These are phyloP conservation scores for Danio choprae DNA, from an alignment of 2,797 vertebrate species.

Conservation along the genomic window DNA sequence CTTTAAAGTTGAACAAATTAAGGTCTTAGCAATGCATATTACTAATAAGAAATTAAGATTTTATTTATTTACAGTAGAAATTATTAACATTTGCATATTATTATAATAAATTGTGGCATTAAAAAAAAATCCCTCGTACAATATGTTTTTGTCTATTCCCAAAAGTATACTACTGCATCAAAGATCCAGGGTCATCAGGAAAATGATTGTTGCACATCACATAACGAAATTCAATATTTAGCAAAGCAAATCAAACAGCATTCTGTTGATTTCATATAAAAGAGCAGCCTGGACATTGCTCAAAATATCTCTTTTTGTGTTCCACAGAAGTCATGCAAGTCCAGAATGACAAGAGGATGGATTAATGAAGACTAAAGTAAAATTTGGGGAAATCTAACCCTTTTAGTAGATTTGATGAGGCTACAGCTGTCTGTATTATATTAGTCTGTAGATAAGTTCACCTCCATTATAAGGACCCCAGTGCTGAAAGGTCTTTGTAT, in stretches of 20 bases:
- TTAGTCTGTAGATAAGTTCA: conserved; percentile 43
- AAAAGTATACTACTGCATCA: too few relatives aligned
- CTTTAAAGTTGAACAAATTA: too few relatives aligned
- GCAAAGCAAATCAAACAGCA: too few relatives aligned
- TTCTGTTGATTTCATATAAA: background rate
- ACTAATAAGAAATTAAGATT: too few relatives aligned
- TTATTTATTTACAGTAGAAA: too few relatives aligned
- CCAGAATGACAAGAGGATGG: background rate
- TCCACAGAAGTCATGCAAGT: background rate
- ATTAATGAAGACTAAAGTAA: background rate
- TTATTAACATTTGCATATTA: too few relatives aligned
- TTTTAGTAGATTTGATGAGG: conserved; percentile 6
- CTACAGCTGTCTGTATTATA: conserved; percentile 39
- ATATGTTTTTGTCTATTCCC: too few relatives aligned
- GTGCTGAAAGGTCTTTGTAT: conserved; percentile 61
- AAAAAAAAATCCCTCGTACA: too few relatives aligned
- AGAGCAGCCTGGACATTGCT: background rate
- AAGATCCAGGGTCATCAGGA: too few relatives aligned
- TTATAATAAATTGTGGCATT: too few relatives aligned
- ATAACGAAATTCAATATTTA: background rate
- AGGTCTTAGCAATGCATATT: too few relatives aligned
- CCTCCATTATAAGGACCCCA: conserved; percentile 43
- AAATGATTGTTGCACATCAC: too few relatives aligned
- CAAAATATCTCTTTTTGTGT: background rate
- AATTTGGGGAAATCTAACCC: background rate